A percentile compares a stretch with the other conserved stretches of the same genome.
Conservation (phyloP, 2,888 invertebrate species). For the Amphipoea oculea region DNA sequence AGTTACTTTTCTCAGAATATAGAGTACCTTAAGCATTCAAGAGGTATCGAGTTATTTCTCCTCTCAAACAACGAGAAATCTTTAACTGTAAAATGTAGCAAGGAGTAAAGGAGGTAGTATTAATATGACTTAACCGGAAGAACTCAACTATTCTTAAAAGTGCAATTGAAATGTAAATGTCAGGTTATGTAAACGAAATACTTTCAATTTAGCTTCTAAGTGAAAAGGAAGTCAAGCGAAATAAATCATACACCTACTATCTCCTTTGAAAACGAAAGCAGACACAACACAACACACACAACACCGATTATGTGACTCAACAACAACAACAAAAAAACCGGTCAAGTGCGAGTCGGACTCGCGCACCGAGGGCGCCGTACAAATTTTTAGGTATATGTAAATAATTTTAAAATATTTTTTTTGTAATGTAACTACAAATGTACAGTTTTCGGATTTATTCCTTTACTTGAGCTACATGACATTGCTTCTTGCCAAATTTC, state of each 20-base stretch:
- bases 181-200: slow-evolving; percentile 27
- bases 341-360: too few relatives aligned
- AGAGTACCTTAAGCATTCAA: not conserved
- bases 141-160: not conserved
- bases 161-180: slow-evolving; percentile 10
- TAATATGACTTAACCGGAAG: slow-evolving; percentile 1
- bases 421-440: too few relatives aligned
- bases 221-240: slow-evolving; percentile 22
- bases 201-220: slow-evolving; percentile 19
- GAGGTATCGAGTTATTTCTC: not conserved
- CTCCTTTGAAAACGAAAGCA: slow-evolving; percentile 45
- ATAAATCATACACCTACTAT: slow-evolving; percentile 34
- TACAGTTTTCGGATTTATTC: too few relatives aligned
- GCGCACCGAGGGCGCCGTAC: too few relatives aligned
- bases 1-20: too few relatives aligned
- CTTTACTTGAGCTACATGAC: too few relatives aligned
- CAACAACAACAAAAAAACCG: slow-evolving; percentile 24
- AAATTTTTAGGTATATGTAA: too few relatives aligned
- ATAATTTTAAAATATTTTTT: too few relatives aligned
- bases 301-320: slow-evolving; percentile 3
- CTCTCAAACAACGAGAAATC: not conserved
- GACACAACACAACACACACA: not conserved
- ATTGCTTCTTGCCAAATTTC: too few relatives aligned
- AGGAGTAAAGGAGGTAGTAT: not conserved
- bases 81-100: not conserved